phyloP scores from a whole-genome alignment of 2,888 invertebrate genomes.

The Cryptosula pallasiana region DNA sequence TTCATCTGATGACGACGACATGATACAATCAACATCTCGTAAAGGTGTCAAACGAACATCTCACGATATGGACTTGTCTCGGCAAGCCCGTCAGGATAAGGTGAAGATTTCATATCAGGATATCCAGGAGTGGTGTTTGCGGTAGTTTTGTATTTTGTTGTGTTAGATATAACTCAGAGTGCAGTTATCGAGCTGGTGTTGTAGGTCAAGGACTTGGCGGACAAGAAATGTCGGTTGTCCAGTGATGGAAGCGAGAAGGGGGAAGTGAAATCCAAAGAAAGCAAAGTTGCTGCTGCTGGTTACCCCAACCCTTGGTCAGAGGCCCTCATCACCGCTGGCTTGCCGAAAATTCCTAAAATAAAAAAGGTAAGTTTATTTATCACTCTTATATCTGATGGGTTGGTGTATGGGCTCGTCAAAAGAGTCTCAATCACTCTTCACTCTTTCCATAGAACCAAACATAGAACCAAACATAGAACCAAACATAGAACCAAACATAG shows the following conservation, averaged over 20 bases:
- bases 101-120: too few relatives aligned
- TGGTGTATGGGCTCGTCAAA: too few relatives aligned
- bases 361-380: slow-evolving; percentile 13
- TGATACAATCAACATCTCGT: background rate
- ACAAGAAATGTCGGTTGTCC: background rate
- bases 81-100: background rate
- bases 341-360: slow-evolving; percentile 21
- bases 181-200: too few relatives aligned
- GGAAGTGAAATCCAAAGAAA: background rate
- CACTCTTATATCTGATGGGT: too few relatives aligned
- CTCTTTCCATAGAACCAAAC: too few relatives aligned
- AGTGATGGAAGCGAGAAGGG: background rate
- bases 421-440: too few relatives aligned
- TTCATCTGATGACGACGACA: slow-evolving; percentile 3
- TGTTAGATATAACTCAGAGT: too few relatives aligned
- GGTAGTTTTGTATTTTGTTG: too few relatives aligned
- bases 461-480: too few relatives aligned
- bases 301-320: background rate
- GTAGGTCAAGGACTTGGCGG: slow-evolving; percentile 13
- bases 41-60: background rate
- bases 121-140: too few relatives aligned
- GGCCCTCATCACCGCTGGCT: background rate
- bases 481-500: too few relatives aligned
- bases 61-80: background rate
- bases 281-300: too few relatives aligned